Evolutionary conservation across 2,113 vertebrate species (phyloP).

Genomic region (Lates calcarifer): DNA sequence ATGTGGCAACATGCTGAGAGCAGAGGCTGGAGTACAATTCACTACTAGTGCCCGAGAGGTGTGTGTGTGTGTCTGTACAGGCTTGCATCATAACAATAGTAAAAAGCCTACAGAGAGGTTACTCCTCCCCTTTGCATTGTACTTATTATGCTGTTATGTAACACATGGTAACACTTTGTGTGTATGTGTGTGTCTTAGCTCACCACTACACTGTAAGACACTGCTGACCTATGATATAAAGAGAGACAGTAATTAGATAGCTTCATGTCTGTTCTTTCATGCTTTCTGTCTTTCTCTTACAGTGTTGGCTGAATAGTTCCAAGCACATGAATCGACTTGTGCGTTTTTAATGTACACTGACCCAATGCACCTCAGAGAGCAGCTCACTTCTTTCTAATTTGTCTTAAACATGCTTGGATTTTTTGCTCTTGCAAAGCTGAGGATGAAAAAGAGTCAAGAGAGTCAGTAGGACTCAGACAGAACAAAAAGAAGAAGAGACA

Average conservation of each 20-base stretch:
- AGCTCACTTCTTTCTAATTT: background rate
- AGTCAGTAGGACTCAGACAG: conserved; percentile 6
- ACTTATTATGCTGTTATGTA: conserved; percentile 35
- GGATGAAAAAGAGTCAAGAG: background rate
- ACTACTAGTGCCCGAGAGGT: background rate
- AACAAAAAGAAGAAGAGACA: background rate
- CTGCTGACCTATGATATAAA: background rate
- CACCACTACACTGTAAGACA: background rate
- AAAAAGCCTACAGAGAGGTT: conserved; percentile 3
- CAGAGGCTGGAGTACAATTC: conserved; percentile 19
- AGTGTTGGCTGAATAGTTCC: background rate
- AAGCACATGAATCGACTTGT: background rate
- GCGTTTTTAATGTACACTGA: background rate
- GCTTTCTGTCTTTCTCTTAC: background rate
- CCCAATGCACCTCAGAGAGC: background rate
- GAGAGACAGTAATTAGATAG: background rate
- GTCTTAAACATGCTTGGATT: background rate
- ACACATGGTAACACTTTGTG: conserved; percentile 18
- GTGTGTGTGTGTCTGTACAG: background rate
- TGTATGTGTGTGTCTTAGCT: conserved; percentile 14
- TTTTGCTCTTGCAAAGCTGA: background rate
- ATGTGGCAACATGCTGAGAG: conserved; percentile 46
- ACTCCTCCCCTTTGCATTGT: conserved; percentile 12
- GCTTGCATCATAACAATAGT: conserved; percentile 32
- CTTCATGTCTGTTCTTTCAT: background rate